Conservation (phyloP, 2,113 vertebrate genomes). For the Myiopsitta monachus region DNA sequence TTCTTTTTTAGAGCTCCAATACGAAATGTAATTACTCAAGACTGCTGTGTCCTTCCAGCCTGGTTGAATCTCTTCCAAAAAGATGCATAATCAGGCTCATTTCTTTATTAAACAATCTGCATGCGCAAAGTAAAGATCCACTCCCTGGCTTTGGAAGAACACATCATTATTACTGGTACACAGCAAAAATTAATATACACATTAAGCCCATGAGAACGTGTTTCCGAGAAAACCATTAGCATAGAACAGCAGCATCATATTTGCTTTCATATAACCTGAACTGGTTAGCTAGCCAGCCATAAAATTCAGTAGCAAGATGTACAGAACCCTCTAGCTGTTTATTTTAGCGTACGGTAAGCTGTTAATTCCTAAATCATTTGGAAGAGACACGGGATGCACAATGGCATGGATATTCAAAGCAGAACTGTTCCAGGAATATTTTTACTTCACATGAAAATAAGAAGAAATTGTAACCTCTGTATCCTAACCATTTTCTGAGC, state of each 20-base stretch:
- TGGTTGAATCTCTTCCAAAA: background rate
- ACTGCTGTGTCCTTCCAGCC: background rate
- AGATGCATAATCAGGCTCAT: background rate
- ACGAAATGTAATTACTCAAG: background rate
- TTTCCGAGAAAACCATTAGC: background rate
- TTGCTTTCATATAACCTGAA: background rate
- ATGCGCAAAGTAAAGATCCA: background rate
- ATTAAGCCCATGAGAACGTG: background rate
- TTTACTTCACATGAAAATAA: background rate
- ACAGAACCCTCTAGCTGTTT: background rate
- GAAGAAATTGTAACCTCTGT: background rate
- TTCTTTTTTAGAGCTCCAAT: background rate
- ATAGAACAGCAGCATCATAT: background rate
- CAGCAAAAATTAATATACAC: background rate
- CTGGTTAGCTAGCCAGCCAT: background rate
- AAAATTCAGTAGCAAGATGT: background rate
- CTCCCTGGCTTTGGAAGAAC: background rate
- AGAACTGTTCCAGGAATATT: background rate
- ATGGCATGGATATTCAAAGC: background rate
- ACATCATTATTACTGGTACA: background rate
- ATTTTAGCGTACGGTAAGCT: background rate
- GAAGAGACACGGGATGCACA: background rate
- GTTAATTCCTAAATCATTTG: background rate
- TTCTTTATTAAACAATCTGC: background rate
- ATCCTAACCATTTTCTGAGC: background rate